Evolutionary conservation across 2,888 invertebrate species (phyloP).

Genomic region (Andrena bucephala): DNA sequence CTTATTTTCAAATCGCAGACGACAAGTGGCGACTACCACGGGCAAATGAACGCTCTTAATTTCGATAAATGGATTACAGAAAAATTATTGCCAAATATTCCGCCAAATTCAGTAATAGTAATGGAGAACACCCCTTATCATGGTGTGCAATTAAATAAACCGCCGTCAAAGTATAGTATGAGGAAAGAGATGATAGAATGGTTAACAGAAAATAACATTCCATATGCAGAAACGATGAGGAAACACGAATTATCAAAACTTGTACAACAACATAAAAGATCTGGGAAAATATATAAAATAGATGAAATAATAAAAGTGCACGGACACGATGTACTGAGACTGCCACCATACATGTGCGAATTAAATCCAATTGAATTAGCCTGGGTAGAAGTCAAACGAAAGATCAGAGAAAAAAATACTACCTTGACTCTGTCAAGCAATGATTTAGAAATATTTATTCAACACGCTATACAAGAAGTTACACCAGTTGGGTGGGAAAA

Average conservation of each 20-base stretch:
- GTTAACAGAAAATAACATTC: background rate
- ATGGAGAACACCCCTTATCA: conserved; percentile 17
- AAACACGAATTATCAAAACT: conserved; percentile 7
- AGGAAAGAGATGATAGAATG: background rate
- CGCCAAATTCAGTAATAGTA: background rate
- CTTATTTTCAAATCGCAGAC: no score
- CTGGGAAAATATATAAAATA: background rate
- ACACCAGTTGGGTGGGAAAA: background rate
- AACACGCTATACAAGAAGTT: background rate
- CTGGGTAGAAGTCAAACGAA: background rate
- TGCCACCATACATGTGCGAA: background rate
- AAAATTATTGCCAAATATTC: conserved; percentile 17
- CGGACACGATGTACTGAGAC: background rate
- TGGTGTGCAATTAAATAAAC: background rate
- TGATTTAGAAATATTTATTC: background rate
- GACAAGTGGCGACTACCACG: no score
- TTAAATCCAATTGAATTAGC: background rate
- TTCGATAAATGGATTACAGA: background rate
- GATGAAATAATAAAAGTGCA: background rate
- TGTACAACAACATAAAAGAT: background rate
- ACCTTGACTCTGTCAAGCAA: background rate
- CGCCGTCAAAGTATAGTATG: background rate
- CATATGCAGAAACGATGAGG: background rate
- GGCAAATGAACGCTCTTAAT: no score
- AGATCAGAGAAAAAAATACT: background rate